Base-by-base conservation (phyloP, 2,888 invertebrate species). In the Sesia apiformis region DNA sequence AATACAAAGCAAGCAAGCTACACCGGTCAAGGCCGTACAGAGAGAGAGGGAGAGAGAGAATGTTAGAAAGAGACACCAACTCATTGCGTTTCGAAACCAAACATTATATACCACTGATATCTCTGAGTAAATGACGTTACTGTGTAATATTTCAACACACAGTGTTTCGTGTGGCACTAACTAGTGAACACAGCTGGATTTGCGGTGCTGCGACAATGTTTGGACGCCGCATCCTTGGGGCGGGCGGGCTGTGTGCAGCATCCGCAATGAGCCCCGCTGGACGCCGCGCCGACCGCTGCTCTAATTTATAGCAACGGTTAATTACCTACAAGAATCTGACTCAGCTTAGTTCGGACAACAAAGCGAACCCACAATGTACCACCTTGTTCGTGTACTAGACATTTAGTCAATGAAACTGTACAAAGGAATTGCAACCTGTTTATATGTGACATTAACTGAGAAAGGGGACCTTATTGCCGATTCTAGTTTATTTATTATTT, bases 261-360 rank as follows among this genome's bases (percentile, higher is more conserved):
- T 83, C 75, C 76, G 62, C 81, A 82, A 84, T 84, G 78, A 83
- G 79, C 65, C 64, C 60, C 59, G 62, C 62, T 58, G 63, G 58
- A 58, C 67, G 59, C 63, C 63, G 58, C 53, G 23, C 43, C 39
- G n/a, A 52, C 50, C 60, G 54, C 61, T 60, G 66, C 72, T 72
- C 76, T 82, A 82, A 85, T 84, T 83, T 84, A 84, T 84, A 78
- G 78, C 80, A 68, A 76, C 77, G 72, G 78, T 80, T 84, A 83
- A 84, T 84, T 84, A 83, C 81, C 74, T 74, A 76, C 81, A 80
- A 78, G 81, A 82, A 84, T 78, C 78, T 76, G 74, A 80, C 67
- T 78, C 74, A 76, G 74, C 46, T 23, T n/a, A 23, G 8, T 46
- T 46, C 46, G 46, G 8, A 46, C 46, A 7, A 46, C 46, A 46